Evolutionary conservation across 2,888 invertebrate species (phyloP), one percentile per base, ranked within the genome.

Genomic region (Automeris io): DNA sequence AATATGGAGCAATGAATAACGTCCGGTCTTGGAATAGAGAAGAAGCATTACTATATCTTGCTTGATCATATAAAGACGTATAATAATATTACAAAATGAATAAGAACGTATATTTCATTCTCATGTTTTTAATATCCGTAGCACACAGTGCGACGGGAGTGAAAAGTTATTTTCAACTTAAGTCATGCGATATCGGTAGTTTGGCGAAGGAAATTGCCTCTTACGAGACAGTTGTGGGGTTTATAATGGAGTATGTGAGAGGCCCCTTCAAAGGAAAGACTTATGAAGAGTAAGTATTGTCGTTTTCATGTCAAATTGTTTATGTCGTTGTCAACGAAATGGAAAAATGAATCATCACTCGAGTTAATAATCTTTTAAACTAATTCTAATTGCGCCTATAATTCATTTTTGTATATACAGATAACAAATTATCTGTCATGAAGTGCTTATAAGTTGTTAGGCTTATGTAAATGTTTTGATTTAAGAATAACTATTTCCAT

Each of bases 211-310:
- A 93, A 78, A 92, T 93, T 45, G 78, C 81, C 18, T 80, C 88
- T 11, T 91, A 91, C 57, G 70, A 85, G 25, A 59, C 71, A 1
- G 63, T 81, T 6, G 89, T 90, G 0, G 59, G 78, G 38, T 64
- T 65, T 50, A 90, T 92, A 52, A 68, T 90, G 34, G 70, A 88
- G 34, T 81, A 80, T 35, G 71, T 80, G 1, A 54, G 68, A 33
- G 91, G 90, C 1, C 69, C 77, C 1, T 90, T 88, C 51, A 88
- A 88, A 70, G 88, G 89, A 37, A 80, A 75, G 55, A 89, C 90
- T 0, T 91, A 89, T 66, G 56, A 85, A 13, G 88, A 85, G 87
- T 85, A 43, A 77, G 77, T 77, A 66, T 54, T 58, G 47, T 18
- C 11, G 11, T 18, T 18, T 37, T 34, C 16, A 16, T 16, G 23